A percentile compares a stretch with the other conserved stretches of the same genome.
These are phyloP conservation scores for Lota lota DNA, from an alignment of 2,113 vertebrate species.

Conservation along the genomic window DNA sequence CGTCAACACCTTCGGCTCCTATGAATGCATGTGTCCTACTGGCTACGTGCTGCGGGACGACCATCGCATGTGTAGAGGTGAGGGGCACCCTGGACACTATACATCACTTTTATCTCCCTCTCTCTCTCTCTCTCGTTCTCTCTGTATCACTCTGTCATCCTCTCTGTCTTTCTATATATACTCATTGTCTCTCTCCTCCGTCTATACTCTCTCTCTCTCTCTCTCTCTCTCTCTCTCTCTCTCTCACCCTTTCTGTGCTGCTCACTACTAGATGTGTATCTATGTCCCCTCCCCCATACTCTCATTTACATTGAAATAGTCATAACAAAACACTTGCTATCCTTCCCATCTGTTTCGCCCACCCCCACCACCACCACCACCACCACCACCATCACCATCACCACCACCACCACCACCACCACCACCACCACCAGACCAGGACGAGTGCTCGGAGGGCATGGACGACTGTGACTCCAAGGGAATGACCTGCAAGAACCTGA, in stretches of 20 bases:
- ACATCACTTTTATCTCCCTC: no score
- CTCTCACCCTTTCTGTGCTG: not conserved
- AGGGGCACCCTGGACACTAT: conserved; percentile 11
- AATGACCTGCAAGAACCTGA: conserved; percentile 93
- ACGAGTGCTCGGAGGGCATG: conserved; percentile 83
- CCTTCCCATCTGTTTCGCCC: not conserved
- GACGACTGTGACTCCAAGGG: conserved; percentile 86
- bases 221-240: not conserved
- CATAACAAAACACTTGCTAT: not conserved
- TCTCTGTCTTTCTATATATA: no score
- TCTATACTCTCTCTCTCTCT: not conserved
- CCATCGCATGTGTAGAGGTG: conserved; percentile 91
- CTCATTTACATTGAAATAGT: not conserved
- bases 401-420: not conserved
- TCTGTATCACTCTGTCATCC: no score
- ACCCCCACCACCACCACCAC: not conserved
- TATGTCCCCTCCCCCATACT: not conserved
- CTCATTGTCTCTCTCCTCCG: not conserved
- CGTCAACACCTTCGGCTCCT: conserved; percentile 89
- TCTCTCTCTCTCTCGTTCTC: not conserved
- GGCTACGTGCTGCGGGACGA: conserved; percentile 89
- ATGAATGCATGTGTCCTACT: conserved; percentile 87
- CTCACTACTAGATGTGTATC: no score
- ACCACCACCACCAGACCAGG: conserved; percentile 75
- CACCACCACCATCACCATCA: not conserved